These are phyloP conservation scores for Stenolophus ochropezus DNA, from an alignment of 2,888 invertebrate species.

Conservation along the genomic window DNA sequence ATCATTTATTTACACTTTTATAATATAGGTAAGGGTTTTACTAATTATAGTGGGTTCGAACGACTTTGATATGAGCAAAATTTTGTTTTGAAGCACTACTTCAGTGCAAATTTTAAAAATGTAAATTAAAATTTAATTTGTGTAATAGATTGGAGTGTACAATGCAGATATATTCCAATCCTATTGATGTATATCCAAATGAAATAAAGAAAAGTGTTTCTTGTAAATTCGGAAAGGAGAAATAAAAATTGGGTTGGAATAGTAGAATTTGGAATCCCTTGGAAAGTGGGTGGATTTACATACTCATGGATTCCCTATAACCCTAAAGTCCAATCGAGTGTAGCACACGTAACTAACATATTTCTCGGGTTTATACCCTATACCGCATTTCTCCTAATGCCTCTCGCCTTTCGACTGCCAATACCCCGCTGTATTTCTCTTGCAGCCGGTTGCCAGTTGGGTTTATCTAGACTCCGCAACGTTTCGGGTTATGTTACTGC, in stretches of 20 bases:
- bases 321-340: conserved; percentile 53
- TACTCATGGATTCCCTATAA: conserved; percentile 42
- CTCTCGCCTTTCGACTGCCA: not conserved
- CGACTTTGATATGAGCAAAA: no score
- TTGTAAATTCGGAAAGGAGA: not conserved
- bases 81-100: no score
- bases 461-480: conserved; percentile 13
- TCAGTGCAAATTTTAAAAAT: no score
- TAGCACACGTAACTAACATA: conserved; percentile 57
- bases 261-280: conserved; percentile 21
- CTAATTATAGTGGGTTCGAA: no score
- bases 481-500: conserved; percentile 51
- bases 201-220: no score
- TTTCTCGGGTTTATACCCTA: conserved; percentile 47
- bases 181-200: no score
- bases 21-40: no score
- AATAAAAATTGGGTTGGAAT: no score
- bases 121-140: no score
- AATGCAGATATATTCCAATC: no score
- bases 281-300: conserved; percentile 44
- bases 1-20: no score
- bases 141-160: no score
- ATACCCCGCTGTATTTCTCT: conserved; percentile 29
- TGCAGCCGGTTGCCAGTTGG: not conserved
- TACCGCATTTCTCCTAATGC: conserved; percentile 45